Evolutionary conservation across 2,888 invertebrate genomes (phyloP).

Genomic region (Agonum fuliginosum): DNA sequence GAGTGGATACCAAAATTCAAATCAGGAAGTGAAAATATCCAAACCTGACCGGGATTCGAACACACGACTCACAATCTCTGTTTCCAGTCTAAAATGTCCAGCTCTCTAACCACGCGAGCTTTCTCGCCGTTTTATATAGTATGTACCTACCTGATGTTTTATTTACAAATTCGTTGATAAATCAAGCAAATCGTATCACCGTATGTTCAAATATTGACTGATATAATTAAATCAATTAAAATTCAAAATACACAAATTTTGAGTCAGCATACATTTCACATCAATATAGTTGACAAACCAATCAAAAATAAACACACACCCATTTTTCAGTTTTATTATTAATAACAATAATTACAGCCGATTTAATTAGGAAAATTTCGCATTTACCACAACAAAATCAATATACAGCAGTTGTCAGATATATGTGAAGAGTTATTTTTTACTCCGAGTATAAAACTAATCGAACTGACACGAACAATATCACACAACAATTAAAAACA

Average conservation of each 20-base stretch:
- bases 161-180: too few relatives aligned
- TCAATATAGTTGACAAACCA: too few relatives aligned
- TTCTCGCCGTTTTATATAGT: too few relatives aligned
- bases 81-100: too few relatives aligned
- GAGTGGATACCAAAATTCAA: too few relatives aligned
- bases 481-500: constrained; percentile 55
- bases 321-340: neutral
- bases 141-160: too few relatives aligned
- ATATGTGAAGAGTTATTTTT: constrained; percentile 44
- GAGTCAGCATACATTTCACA: neutral
- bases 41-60: too few relatives aligned
- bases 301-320: too few relatives aligned
- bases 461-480: constrained; percentile 59
- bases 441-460: constrained; percentile 46
- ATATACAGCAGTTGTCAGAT: neutral
- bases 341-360: neutral
- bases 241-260: neutral
- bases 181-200: too few relatives aligned
- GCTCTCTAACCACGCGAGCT: too few relatives aligned
- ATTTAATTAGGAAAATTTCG: neutral
- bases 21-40: too few relatives aligned
- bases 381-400: neutral
- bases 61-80: too few relatives aligned
- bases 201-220: neutral
- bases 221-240: neutral